Evolutionary conservation across 2,888 invertebrate species (phyloP), one percentile per base, ranked within the genome.

Genomic region (Lasioglossum malachurum): DNA sequence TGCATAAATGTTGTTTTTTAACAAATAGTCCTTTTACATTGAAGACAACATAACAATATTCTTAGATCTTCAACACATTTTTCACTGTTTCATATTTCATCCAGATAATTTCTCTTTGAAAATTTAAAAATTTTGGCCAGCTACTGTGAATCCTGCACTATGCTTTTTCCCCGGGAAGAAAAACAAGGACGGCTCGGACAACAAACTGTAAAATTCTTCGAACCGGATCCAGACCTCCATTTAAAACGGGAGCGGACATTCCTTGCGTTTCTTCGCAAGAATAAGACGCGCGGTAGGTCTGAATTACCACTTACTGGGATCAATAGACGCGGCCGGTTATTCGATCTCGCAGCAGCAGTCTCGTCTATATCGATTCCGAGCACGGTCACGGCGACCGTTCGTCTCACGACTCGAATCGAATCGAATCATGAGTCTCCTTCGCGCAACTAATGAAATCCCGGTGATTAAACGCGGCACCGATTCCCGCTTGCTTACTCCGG

Each of bases 371-470:
- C 82, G 84, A 85, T 79, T 79, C 64, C 75, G 4, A 10, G 60
- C 75, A 38, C 27, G 60, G 83, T 41, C 74, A 53, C 71, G 83
- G 78, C 75, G 71, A 74, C 84, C 80, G 81, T 81, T 67, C 85
- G 67, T 86, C 85, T 84, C 81, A 71, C 76, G 53, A 53, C 7
- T 49, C 49, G 49, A 84, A 38, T 82, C 81, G 73, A 77, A 84
- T 79, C 80, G 75, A 86, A 81, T 85, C 86, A 78, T 84, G 77
- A 67, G 72, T 64, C 80, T 85, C 72, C 86, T 86, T 86, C 85
- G 86, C 81, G 78, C 60, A 86, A 85, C 76, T 85, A 86, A 86
- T 86, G 81, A 85, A 86, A 85, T 80, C 86, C 75, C 85, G 71
- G 77, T 78, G 85, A 86, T 86, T 86, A 86, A 86, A 85, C 85